Conservation (phyloP, 2,888 invertebrate species). For the Abrostola triplasia region DNA sequence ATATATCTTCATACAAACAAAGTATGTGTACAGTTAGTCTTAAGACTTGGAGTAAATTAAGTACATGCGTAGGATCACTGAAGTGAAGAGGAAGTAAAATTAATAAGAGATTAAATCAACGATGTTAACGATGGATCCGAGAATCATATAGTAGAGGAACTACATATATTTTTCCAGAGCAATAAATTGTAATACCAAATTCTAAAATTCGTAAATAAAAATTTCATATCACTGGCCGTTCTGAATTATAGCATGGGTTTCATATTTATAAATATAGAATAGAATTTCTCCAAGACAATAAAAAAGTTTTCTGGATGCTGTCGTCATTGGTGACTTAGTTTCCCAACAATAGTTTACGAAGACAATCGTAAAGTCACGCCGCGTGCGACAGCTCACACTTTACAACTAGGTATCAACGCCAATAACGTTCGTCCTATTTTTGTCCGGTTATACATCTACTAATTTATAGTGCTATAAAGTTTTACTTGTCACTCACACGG, state of each 20-base stretch:
- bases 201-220: too few relatives aligned
- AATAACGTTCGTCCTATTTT: conserved; percentile 79
- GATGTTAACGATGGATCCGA: too few relatives aligned
- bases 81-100: neutral
- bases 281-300: too few relatives aligned
- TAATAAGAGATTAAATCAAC: too few relatives aligned
- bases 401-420: conserved; percentile 78
- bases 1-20: conserved; percentile 43
- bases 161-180: too few relatives aligned
- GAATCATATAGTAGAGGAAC: too few relatives aligned
- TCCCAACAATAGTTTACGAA: conserved; percentile 58
- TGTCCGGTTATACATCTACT: conserved; percentile 78
- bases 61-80: neutral
- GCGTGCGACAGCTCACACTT: conserved; percentile 82
- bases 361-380: conserved; percentile 72
- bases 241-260: too few relatives aligned
- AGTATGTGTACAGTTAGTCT: conserved; percentile 14
- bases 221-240: too few relatives aligned
- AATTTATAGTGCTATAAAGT: conserved; percentile 86
- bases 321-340: conserved; percentile 30
- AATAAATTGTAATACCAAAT: too few relatives aligned
- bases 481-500: conserved; percentile 85
- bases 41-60: conserved; percentile 6
- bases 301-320: neutral
- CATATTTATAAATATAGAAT: too few relatives aligned